Percentiles rank a stretch among this genome's conserved stretches.
Evolutionary conservation across 2,888 invertebrate genomes (phyloP).

Genomic region (Agriopis aurantiaria): DNA sequence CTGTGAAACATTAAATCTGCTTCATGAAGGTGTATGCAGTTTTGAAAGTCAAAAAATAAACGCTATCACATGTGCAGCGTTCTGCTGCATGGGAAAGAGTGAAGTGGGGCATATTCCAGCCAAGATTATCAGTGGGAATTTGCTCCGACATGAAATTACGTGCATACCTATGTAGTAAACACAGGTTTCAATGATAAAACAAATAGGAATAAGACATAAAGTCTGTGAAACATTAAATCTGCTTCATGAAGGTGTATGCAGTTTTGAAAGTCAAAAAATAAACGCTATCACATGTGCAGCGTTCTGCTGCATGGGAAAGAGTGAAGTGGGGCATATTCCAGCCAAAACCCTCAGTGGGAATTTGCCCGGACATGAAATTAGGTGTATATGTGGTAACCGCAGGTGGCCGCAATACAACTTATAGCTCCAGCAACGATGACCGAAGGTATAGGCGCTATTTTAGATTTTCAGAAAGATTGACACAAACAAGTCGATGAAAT

Average conservation of each 20-base stretch:
- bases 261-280: not conserved
- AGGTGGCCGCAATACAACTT: not conserved
- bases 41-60: not conserved
- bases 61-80: too few species aligned
- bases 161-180: too few species aligned
- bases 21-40: too few species aligned
- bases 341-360: not conserved
- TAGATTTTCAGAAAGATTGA: not conserved
- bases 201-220: not conserved
- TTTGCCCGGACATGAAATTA: not conserved
- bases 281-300: not conserved
- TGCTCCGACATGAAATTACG: not conserved
- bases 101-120: not conserved
- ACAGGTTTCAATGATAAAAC: not conserved
- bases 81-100: not conserved
- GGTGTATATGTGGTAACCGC: too few species aligned
- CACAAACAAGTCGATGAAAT: slow-evolving; percentile 6
- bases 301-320: not conserved
- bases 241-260: too few species aligned
- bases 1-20: not conserved
- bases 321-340: not conserved
- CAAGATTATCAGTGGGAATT: not conserved
- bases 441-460: not conserved
- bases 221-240: not conserved
- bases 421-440: not conserved